phyloP scores from a whole-genome alignment of 2,113 vertebrate genomes.

The Tyrannus savana region DNA sequence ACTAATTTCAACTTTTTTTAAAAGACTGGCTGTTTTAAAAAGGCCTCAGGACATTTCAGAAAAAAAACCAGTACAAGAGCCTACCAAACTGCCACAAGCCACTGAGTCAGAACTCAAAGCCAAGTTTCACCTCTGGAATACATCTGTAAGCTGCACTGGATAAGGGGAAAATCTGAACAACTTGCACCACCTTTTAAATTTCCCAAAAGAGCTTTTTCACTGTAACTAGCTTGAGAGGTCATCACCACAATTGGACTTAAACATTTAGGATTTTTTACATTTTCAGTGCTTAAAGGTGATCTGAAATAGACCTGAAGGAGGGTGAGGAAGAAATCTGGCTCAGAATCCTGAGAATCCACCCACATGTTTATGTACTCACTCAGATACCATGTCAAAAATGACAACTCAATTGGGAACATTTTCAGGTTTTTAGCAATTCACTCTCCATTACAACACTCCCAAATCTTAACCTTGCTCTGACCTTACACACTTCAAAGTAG shows the following conservation, averaged over 20 bases:
- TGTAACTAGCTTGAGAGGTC: neutral
- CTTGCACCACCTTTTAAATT: neutral
- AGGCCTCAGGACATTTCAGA: neutral
- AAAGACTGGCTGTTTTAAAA: neutral
- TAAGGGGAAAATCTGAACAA: neutral
- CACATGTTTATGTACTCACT: neutral
- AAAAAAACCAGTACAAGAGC: neutral
- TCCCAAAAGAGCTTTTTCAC: neutral
- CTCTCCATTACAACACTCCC: neutral
- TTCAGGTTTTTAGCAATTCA: neutral
- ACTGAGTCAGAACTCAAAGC: neutral
- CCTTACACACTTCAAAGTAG: neutral
- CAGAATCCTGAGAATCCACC: neutral
- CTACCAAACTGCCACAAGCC: neutral
- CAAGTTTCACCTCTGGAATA: neutral
- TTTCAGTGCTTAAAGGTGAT: neutral
- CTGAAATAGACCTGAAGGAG: neutral
- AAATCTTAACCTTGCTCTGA: neutral
- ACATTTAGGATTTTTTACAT: neutral
- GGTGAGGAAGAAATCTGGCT: neutral
- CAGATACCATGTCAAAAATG: neutral
- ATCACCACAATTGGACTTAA: neutral
- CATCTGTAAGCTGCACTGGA: neutral
- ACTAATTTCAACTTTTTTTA: neutral
- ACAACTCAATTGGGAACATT: neutral